Base-by-base conservation (phyloP, 2,797 vertebrate species). In the Myripristis jacobus region DNA sequence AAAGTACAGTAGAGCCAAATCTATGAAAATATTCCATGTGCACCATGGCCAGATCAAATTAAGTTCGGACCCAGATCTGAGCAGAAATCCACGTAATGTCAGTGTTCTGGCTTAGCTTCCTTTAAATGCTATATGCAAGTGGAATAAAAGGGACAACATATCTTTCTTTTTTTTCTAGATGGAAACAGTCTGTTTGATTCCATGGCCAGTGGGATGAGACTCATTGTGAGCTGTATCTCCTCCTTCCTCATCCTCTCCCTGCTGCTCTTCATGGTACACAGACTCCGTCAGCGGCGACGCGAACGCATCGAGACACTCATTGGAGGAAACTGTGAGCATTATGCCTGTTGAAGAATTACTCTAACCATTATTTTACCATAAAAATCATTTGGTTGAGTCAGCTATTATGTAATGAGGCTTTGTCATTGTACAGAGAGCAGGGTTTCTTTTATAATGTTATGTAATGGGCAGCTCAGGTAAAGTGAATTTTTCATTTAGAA, bases 191-290 rank as follows among this genome's bases (percentile, higher is more conserved):
- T 99, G 80, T 99, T 99, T 46, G 97, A 99, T 91, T 98, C 98
- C 0, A 98, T 99, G 98, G 98, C 98, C 3, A 94, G 97, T 2
- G 98, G 98, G 21, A 98, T 99, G 98, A 95, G 97, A 4, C 95
- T 99, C 74, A 97, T 99, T 0, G 96, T 99, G 80, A 99, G 98
- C 93, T 99, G 98, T 79, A 96, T 99, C 86, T 99, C 98, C 0
- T 99, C 98, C 87, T 99, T 99, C 93, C 97, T 99, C 88, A 98
- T 99, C 90, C 95, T 99, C 67, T 99, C 98, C 0, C 93, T 99
- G 89, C 94, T 99, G 83, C 98, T 99, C 57, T 99, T 99, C 92
- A 99, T 99, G 98, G 98, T 99, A 53, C 98, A 99, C 79, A 92
- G 98, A 22, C 94, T 99, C 22, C 95, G 98, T 4, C 97, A 98